Conservation (phyloP, 1,140 invertebrate species). For the Andricus grossulariae region DNA sequence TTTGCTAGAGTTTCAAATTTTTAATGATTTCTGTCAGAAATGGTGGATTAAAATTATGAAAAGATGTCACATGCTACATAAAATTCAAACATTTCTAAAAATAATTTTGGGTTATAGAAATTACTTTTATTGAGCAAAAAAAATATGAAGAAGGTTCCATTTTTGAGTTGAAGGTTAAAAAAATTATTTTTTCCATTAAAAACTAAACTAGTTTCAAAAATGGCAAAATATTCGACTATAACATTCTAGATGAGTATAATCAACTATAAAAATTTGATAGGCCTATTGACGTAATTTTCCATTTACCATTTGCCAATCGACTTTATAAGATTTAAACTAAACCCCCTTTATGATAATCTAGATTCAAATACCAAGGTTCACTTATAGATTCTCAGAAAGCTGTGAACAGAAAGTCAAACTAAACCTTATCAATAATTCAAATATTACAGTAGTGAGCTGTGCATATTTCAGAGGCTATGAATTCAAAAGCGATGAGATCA, state of each 20-base stretch:
- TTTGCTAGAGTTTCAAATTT: too few species aligned
- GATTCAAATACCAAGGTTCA: conserved; percentile 25
- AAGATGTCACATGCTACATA: too few species aligned
- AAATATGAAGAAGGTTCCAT: too few species aligned
- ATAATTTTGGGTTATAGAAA: too few species aligned
- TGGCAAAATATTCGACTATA: neutral
- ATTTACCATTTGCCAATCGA: neutral
- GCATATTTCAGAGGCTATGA: too few species aligned
- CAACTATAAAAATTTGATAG: neutral
- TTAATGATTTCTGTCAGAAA: too few species aligned
- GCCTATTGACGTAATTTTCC: neutral
- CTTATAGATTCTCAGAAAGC: conserved; percentile 16
- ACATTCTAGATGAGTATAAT: neutral
- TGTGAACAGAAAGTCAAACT: neutral
- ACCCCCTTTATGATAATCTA: conserved; percentile 16
- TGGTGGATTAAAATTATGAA: too few species aligned
- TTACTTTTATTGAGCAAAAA: too few species aligned
- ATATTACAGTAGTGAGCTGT: neutral
- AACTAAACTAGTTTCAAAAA: neutral
- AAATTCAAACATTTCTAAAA: too few species aligned
- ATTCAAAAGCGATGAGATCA: too few species aligned
- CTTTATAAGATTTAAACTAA: neutral
- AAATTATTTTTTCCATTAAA: too few species aligned
- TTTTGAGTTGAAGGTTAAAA: too few species aligned
- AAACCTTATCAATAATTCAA: conserved; percentile 8